Evolutionary conservation across 2,113 vertebrate genomes (phyloP), one percentile per base, ranked within the genome.

Genomic region (Taurulus bubalis): DNA sequence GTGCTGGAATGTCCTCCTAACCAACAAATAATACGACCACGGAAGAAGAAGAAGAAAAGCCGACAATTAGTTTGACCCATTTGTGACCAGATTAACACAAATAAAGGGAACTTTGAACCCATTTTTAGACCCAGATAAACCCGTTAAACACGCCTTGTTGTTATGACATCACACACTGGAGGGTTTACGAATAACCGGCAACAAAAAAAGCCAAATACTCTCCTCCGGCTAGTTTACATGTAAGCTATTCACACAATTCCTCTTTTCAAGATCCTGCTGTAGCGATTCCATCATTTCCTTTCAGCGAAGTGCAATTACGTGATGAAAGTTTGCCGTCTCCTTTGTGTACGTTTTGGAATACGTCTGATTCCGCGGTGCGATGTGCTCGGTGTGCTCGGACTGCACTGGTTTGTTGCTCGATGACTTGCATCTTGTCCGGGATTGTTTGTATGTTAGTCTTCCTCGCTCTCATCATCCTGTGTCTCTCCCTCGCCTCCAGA

Each of bases 1-100:
- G 71, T 87, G 82, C 71, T 47, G 76, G 77, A 78, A 40, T 75
- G 77, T 63, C 58, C 69, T 74, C 18, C 49, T 51, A 81, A 90
- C 77, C 10, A 64, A 36, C 42, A 67, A 53, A 34, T 49, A 16
- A 64, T 65, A 49, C 14, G 14, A 42, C 2, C 40, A 15, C 34
- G 4, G 5, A 4, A 34, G 2, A 30, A 34, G 2, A 30, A 34
- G 15, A 36, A 3, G n/a, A 1, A 24, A 4, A 20, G 1, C 10
- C 3, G 6, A 36, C 2, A 36, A 22, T 6, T 3, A 2, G 16
- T n/a, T 49, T n/a, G n/a, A 69, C 55, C 45, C 20, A 7, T 40
- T 38, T 45, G 4, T 0, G 45, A 58, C 18, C 28, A 28, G 38
- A 55, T 7, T 51, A 51, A 51, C 49, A 20, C 20, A 8, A 51